A percentile compares a stretch with the other conserved stretches of the same genome.
These are phyloP conservation scores for Lampris megalopsis DNA, from an alignment of 2,113 vertebrate species.

Conservation along the genomic window DNA sequence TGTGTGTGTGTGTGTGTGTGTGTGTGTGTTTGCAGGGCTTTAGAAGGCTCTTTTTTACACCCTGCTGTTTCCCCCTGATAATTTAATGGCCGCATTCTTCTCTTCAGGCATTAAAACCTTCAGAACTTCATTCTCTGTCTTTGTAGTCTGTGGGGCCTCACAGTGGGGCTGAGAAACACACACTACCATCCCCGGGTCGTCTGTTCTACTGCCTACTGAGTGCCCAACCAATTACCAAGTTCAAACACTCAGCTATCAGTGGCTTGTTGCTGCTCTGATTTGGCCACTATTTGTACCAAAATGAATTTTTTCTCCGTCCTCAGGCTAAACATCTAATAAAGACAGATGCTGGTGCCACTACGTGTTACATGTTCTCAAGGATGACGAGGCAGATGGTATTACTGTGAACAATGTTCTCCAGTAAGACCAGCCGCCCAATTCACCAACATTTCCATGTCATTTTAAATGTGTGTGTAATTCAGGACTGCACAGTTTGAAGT, in stretches of 20 bases:
- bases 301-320: slow-evolving; percentile 38
- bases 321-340: slow-evolving; percentile 53
- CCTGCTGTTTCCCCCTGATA: slow-evolving; percentile 84
- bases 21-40: slow-evolving; percentile 68
- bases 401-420: neutral
- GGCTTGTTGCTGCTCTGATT: slow-evolving; percentile 68
- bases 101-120: slow-evolving; percentile 81
- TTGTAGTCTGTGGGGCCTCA: slow-evolving; percentile 70
- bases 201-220: slow-evolving; percentile 70
- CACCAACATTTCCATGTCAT: neutral
- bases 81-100: slow-evolving; percentile 79
- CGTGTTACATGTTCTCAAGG: slow-evolving; percentile 33
- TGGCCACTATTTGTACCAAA: slow-evolving; percentile 50
- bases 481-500: too few relatives aligned
- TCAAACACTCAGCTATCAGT: slow-evolving; percentile 74
- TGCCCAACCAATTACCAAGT: slow-evolving; percentile 78
- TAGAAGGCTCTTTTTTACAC: slow-evolving; percentile 76
- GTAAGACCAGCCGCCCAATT: too few relatives aligned
- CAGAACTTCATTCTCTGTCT: slow-evolving; percentile 78
- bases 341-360: slow-evolving; percentile 51
- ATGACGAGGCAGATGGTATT: slow-evolving; percentile 48
- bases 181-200: slow-evolving; percentile 71
- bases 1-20: slow-evolving; percentile 55
- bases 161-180: slow-evolving; percentile 75
- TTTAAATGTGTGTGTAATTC: too few relatives aligned